These are phyloP conservation scores for Nasonia giraulti DNA, from an alignment of 1,140 invertebrate species.

Conservation along the genomic window DNA sequence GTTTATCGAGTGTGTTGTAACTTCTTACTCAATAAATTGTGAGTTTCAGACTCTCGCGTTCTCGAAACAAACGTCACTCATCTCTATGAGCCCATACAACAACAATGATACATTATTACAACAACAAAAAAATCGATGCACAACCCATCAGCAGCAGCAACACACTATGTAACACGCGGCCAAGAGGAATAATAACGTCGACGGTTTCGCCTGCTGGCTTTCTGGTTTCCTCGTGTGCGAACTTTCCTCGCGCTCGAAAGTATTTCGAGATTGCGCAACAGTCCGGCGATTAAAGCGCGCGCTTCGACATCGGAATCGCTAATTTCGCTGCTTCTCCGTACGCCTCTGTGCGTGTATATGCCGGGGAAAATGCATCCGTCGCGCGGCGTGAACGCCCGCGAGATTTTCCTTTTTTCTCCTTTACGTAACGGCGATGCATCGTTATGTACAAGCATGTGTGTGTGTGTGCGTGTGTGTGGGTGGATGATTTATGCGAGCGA, in stretches of 20 bases:
- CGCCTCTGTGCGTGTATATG: too few species aligned
- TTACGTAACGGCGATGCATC: slow-evolving; percentile 2
- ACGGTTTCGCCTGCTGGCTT: slow-evolving; percentile 53
- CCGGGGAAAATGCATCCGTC: not conserved
- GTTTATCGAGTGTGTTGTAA: not conserved
- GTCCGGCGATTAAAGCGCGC: slow-evolving; percentile 33
- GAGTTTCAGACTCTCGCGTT: too few species aligned
- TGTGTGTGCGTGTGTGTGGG: too few species aligned
- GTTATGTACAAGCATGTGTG: too few species aligned
- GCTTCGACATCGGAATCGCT: slow-evolving; percentile 35
- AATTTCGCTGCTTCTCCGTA: not conserved
- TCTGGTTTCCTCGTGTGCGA: slow-evolving; percentile 49
- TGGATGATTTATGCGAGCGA: not conserved
- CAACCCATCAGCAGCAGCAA: too few species aligned
- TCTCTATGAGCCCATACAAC: too few species aligned
- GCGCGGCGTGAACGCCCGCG: slow-evolving; percentile 25
- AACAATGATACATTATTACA: too few species aligned
- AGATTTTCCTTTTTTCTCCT: slow-evolving; percentile 47
- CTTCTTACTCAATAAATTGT: too few species aligned
- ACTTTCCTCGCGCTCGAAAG: slow-evolving; percentile 56
- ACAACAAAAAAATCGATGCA: too few species aligned
- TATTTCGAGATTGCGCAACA: slow-evolving; percentile 57
- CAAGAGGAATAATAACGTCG: slow-evolving; percentile 35
- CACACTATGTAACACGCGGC: not conserved
- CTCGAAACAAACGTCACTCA: too few species aligned